phyloP scores from a whole-genome alignment of 2,113 vertebrate species.

The Gopherus evgoodei region DNA sequence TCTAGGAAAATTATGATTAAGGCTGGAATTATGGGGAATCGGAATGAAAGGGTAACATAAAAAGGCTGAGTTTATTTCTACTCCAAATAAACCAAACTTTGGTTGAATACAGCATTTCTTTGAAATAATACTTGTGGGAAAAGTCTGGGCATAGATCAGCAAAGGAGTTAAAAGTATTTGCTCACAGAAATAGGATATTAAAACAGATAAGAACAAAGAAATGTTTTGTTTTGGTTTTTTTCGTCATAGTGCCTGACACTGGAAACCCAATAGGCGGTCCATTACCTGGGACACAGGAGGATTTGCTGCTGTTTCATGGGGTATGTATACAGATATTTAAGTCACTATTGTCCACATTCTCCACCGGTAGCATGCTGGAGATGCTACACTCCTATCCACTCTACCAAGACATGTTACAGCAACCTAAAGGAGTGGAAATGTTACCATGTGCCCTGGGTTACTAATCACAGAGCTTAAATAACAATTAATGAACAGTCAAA shows the following conservation, averaged over 20 bases:
- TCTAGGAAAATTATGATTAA: conserved; percentile 18
- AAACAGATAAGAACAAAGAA: neutral
- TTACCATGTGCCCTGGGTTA: neutral
- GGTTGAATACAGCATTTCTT: neutral
- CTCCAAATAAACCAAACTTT: neutral
- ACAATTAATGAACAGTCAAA: neutral
- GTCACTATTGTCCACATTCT: neutral
- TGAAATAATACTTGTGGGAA: accelerated
- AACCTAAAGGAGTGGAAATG: neutral
- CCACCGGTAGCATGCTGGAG: neutral
- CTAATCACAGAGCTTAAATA: neutral
- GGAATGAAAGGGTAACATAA: neutral
- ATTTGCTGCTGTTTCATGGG: neutral
- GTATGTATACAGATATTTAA: neutral
- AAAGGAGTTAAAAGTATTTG: neutral
- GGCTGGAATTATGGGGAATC: neutral
- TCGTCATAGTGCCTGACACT: neutral
- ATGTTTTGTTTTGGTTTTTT: neutral
- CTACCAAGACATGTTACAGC: neutral
- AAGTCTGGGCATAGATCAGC: accelerated
- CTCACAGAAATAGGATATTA: neutral
- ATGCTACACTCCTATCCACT: neutral
- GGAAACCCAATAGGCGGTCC: neutral
- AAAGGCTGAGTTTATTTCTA: accelerated
- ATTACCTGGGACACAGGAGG: neutral